Evolutionary conservation across 2,888 invertebrate genomes (phyloP).

Genomic region (Sarcophaga rosellei): DNA sequence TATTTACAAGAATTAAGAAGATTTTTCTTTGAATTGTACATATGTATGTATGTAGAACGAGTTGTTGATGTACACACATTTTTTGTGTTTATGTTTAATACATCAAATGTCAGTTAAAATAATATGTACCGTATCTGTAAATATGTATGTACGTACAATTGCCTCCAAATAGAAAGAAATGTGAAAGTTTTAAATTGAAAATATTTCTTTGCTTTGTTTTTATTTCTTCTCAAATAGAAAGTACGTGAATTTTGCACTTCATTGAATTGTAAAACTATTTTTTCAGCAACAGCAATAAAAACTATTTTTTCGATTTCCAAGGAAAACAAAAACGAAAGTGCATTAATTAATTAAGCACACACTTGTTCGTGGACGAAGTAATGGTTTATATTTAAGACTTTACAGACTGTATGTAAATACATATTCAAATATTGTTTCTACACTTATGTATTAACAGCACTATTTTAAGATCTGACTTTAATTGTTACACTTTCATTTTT

Average conservation of each 20-base stretch:
- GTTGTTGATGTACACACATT: neutral
- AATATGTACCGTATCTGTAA: neutral
- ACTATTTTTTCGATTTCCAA: neutral
- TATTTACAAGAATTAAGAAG: no score
- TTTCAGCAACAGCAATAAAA: neutral
- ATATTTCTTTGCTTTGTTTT: neutral
- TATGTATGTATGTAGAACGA: no score
- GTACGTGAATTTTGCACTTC: constrained; percentile 48
- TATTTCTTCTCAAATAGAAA: constrained; percentile 49
- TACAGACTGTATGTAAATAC: neutral
- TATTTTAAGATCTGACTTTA: neutral
- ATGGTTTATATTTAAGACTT: neutral
- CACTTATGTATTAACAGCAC: neutral
- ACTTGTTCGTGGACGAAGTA: neutral
- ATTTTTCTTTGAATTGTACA: no score
- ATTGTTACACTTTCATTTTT: neutral
- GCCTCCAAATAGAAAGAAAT: neutral
- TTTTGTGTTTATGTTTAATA: neutral
- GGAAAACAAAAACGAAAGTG: constrained; percentile 48
- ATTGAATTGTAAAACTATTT: constrained; percentile 26
- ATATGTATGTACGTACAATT: neutral
- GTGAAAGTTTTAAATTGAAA: constrained; percentile 53
- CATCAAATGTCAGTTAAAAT: neutral
- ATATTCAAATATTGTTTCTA: neutral
- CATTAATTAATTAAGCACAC: constrained; percentile 49